Percentiles rank a stretch among this genome's conserved stretches.
These are phyloP conservation scores for Parus major DNA, from an alignment of 2,113 vertebrate species.

Conservation along the genomic window DNA sequence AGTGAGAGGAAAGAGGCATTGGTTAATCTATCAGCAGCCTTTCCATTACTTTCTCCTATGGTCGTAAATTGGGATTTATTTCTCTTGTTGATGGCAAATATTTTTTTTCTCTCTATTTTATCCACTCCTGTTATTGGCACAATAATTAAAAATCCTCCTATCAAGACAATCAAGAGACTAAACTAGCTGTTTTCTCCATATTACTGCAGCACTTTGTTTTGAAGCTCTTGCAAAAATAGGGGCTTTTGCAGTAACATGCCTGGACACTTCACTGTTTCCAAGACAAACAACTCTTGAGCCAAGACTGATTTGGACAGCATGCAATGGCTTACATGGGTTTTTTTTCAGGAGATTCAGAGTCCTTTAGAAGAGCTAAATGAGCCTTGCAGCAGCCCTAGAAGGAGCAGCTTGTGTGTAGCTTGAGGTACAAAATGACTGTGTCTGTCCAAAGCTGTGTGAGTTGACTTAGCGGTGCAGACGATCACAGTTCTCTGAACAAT, in stretches of 20 bases:
- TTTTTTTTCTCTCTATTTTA: neutral
- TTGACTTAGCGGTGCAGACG: neutral
- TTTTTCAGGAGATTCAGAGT: neutral
- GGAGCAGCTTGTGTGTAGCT: neutral
- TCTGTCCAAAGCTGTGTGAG: neutral
- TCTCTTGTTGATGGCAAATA: neutral
- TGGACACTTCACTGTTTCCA: conserved; percentile 48
- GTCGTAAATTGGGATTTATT: conserved; percentile 33
- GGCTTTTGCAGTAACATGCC: conserved; percentile 36
- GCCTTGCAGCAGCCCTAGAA: neutral
- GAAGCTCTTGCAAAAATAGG: neutral
- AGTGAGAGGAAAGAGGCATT: neutral
- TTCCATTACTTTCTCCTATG: neutral
- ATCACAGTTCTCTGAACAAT: neutral
- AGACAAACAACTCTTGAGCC: conserved; percentile 62
- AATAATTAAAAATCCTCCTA: conserved; percentile 29
- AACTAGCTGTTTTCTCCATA: neutral
- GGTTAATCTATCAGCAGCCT: neutral
- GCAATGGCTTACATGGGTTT: conserved; percentile 30
- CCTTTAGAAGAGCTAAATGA: conserved; percentile 25
- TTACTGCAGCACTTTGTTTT: conserved; percentile 36
- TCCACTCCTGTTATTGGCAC: neutral
- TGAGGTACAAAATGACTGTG: neutral
- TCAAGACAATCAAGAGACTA: conserved; percentile 20
- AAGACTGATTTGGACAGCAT: conserved; percentile 50